phyloP scores from a whole-genome alignment of 2,113 vertebrate species.

The Cacatua alba region DNA sequence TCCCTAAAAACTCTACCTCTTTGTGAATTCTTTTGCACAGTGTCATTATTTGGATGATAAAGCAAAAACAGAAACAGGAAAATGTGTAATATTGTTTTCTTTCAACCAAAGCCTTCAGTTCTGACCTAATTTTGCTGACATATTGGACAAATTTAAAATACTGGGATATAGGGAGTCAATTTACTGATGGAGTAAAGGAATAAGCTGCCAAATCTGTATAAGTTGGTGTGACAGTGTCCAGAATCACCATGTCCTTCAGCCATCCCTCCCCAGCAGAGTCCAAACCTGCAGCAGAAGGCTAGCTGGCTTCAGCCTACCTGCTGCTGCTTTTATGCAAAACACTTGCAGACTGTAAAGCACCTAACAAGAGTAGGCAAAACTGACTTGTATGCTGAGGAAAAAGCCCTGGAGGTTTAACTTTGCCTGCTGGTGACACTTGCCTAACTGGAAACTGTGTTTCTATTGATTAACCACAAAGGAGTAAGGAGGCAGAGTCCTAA shows the following conservation, averaged over 20 bases:
- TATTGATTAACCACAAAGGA: constrained; percentile 11
- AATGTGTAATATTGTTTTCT: neutral
- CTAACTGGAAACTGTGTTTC: constrained; percentile 26
- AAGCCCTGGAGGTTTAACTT: neutral
- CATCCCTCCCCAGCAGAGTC: neutral
- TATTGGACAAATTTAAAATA: neutral
- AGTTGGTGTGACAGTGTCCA: neutral
- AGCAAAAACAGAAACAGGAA: neutral
- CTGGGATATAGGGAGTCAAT: neutral
- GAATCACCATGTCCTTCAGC: neutral
- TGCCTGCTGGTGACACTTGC: constrained; percentile 37
- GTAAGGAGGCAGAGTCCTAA: neutral
- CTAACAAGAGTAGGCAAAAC: neutral
- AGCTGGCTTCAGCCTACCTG: neutral
- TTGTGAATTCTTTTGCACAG: neutral
- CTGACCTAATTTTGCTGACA: neutral
- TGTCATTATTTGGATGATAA: neutral
- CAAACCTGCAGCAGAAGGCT: neutral
- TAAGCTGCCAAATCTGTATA: neutral
- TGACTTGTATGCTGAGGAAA: neutral
- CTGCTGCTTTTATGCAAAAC: neutral
- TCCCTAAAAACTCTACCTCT: neutral
- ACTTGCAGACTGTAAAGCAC: neutral
- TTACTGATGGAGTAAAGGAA: neutral
- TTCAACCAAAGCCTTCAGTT: neutral